Percentiles rank a stretch among this genome's conserved stretches.
phyloP scores from a whole-genome alignment of 2,888 invertebrate genomes.

The Petrolisthes cinctipes region DNA sequence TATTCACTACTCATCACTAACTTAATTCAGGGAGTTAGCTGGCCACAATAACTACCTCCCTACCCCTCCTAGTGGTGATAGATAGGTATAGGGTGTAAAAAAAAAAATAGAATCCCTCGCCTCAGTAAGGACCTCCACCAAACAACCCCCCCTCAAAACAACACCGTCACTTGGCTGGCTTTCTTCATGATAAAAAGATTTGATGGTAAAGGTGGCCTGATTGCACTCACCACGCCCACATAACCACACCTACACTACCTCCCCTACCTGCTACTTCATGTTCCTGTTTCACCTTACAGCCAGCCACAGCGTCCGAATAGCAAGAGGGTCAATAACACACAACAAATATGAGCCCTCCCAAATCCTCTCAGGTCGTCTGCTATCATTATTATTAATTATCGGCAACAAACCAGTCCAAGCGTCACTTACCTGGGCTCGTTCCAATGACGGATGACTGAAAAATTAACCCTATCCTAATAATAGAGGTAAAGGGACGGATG shows the following conservation, averaged over 20 bases:
- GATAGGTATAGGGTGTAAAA: too few relatives aligned
- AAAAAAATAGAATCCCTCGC: too few relatives aligned
- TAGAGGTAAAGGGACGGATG: constrained; percentile 61
- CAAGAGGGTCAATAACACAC: background rate
- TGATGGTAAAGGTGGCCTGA: too few relatives aligned
- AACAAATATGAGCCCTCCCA: constrained; percentile 17
- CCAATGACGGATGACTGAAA: constrained; percentile 64
- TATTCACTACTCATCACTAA: too few relatives aligned
- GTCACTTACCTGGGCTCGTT: constrained; percentile 65
- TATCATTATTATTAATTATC: constrained; percentile 38
- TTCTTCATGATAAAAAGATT: too few relatives aligned
- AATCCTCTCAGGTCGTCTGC: constrained; percentile 43
- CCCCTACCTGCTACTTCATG: background rate
- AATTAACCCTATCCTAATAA: constrained; percentile 62
- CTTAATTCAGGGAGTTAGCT: too few relatives aligned
- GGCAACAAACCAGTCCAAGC: background rate
- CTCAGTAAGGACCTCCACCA: background rate
- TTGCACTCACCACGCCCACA: too few relatives aligned
- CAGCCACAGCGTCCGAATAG: background rate
- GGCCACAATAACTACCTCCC: too few relatives aligned
- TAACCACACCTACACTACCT: background rate
- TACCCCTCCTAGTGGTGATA: too few relatives aligned
- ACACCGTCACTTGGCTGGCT: background rate
- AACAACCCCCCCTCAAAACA: background rate
- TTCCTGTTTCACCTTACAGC: background rate